These are phyloP conservation scores for Allobates femoralis DNA, from an alignment of 2,797 vertebrate species.

Conservation along the genomic window DNA sequence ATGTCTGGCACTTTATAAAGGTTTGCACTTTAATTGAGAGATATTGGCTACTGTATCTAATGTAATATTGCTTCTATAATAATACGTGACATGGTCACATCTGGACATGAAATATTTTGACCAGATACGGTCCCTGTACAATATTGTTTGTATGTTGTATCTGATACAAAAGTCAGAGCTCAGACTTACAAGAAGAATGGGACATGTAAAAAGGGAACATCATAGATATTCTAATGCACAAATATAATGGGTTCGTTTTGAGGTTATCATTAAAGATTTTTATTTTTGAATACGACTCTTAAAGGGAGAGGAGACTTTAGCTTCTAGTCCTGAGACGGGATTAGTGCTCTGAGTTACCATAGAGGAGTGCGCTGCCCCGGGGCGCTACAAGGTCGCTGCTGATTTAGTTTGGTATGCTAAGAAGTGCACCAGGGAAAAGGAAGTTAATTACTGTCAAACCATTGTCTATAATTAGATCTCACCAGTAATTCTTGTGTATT, in stretches of 20 bases:
- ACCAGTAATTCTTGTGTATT: constrained; percentile 23
- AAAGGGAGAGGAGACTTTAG: neutral
- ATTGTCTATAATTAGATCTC: constrained; percentile 46
- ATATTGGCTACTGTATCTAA: too few species aligned
- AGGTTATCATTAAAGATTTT: neutral
- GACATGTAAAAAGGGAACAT: too few species aligned
- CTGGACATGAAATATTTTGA: too few species aligned
- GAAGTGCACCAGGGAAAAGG: constrained; percentile 31
- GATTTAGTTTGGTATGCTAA: constrained; percentile 25
- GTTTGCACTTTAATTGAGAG: too few species aligned
- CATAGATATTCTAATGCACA: neutral
- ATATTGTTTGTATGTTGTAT: too few species aligned
- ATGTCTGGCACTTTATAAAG: too few species aligned
- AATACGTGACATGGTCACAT: too few species aligned
- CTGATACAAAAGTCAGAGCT: too few species aligned
- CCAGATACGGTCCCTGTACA: too few species aligned
- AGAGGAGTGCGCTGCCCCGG: neutral
- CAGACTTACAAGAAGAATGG: too few species aligned
- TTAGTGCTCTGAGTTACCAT: constrained; percentile 10
- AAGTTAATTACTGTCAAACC: constrained; percentile 45
- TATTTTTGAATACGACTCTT: neutral
- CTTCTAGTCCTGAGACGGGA: neutral
- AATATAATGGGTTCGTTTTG: neutral
- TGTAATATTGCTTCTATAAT: too few species aligned
- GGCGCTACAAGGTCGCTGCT: constrained; percentile 17